phyloP scores from a whole-genome alignment of 2,113 vertebrate genomes.

The Bostrychus sinensis region DNA sequence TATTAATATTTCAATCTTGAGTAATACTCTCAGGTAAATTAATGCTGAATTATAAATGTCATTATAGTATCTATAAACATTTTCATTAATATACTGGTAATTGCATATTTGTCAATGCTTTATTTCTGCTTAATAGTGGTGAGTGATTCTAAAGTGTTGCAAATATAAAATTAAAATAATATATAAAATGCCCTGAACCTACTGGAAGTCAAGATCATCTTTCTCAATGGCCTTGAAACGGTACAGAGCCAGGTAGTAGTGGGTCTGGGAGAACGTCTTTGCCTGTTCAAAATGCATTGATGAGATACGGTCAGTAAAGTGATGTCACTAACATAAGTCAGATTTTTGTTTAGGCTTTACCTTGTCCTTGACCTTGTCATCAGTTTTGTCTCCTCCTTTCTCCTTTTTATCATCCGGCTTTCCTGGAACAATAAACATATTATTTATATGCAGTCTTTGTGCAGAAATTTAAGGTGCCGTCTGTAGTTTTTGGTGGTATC shows the following conservation, averaged over 20 bases:
- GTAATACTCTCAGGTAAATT: no score
- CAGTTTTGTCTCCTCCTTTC: slow-evolving; percentile 86
- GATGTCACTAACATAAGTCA: no score
- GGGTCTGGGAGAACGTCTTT: slow-evolving; percentile 86
- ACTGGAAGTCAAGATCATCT: slow-evolving; percentile 97
- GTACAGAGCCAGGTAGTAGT: slow-evolving; percentile 95
- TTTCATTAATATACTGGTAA: no score
- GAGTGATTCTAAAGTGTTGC: no score
- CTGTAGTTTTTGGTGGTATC: not conserved
- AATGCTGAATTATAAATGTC: no score
- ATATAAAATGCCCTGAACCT: slow-evolving; percentile 52
- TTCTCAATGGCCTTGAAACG: slow-evolving; percentile 98
- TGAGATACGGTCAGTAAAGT: not conserved
- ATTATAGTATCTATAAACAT: no score
- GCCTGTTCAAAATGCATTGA: slow-evolving; percentile 43
- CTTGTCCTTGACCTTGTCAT: slow-evolving; percentile 93
- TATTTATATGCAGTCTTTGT: not conserved
- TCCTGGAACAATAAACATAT: slow-evolving; percentile 71
- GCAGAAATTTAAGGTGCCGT: not conserved
- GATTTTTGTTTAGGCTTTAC: no score
- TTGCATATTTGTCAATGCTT: no score
- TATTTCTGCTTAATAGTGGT: no score
- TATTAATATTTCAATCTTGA: no score
- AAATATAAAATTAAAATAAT: not conserved
- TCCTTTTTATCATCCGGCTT: slow-evolving; percentile 90